These are phyloP conservation scores for Labroides dimidiatus DNA, from an alignment of 2,797 vertebrate genomes.

Conservation along the genomic window DNA sequence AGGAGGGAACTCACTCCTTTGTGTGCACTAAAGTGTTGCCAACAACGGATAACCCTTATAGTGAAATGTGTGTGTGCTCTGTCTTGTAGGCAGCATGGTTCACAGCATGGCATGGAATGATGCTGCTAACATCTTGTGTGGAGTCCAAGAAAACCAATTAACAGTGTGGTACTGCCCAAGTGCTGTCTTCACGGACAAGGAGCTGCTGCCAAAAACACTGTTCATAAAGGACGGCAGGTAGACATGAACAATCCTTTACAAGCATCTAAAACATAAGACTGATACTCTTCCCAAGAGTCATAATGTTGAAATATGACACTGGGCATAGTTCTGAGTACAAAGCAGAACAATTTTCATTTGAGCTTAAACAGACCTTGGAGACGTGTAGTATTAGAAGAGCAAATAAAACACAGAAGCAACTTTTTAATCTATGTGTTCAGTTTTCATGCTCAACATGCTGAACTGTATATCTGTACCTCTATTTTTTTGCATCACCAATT, in stretches of 20 bases:
- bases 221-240: conserved; percentile 92
- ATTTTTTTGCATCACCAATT: not conserved
- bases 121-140: conserved; percentile 92
- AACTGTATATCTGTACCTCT: not conserved
- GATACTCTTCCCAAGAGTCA: not conserved
- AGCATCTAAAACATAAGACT: not conserved
- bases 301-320: not conserved
- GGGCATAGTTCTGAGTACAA: too few species aligned
- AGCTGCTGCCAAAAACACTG: conserved; percentile 91
- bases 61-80: conserved; percentile 2
- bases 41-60: not conserved
- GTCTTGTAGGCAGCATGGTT: conserved; percentile 90
- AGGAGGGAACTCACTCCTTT: not conserved
- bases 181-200: conserved; percentile 92
- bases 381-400: conserved; percentile 10
- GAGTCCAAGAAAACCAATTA: conserved; percentile 90
- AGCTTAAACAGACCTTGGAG: not conserved
- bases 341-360: conserved; percentile 1
- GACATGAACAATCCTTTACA: not conserved
- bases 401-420: conserved; percentile 24
- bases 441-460: not conserved
- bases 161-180: conserved; percentile 95
- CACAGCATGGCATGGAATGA: conserved; percentile 96
- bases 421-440: conserved; percentile 24
- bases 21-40: not conserved